A percentile compares a stretch with the other conserved stretches of the same genome.
Conservation (phyloP, 2,888 invertebrate species). For the Alviniconcha strummeri region DNA sequence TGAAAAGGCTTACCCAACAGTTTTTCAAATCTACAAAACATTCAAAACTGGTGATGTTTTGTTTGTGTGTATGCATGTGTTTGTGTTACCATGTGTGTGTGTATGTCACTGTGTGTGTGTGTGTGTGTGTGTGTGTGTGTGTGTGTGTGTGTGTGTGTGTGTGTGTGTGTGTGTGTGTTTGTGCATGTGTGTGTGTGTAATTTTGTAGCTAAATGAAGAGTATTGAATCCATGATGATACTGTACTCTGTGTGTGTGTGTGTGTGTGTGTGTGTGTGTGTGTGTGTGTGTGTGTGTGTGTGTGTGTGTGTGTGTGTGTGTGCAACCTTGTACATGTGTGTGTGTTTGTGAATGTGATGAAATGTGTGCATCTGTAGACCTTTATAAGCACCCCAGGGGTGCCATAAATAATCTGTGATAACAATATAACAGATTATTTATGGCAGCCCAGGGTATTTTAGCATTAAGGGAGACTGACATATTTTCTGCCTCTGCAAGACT, state of each 20-base stretch:
- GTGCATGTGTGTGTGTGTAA: neutral
- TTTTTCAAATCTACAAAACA: conserved; percentile 45
- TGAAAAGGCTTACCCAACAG: conserved; percentile 44
- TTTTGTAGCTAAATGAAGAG: no score
- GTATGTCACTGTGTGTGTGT: neutral
- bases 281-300: neutral
- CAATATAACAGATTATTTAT: no score
- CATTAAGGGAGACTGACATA: no score
- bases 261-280: neutral
- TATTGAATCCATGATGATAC: no score
- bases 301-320: neutral
- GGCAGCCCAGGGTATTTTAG: no score
- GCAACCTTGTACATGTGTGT: neutral
- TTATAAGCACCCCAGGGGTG: no score
- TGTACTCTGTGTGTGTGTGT: neutral
- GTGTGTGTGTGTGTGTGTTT: neutral
- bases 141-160: neutral
- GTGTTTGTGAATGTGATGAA: neutral
- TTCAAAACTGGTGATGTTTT: conserved; percentile 41
- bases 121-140: neutral
- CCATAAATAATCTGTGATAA: no score
- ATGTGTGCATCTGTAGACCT: neutral
- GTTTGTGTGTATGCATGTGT: neutral
- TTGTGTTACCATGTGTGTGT: neutral
- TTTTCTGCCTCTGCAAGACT: no score